phyloP scores from a whole-genome alignment of 2,888 invertebrate species.

The Calliopum simillimum region DNA sequence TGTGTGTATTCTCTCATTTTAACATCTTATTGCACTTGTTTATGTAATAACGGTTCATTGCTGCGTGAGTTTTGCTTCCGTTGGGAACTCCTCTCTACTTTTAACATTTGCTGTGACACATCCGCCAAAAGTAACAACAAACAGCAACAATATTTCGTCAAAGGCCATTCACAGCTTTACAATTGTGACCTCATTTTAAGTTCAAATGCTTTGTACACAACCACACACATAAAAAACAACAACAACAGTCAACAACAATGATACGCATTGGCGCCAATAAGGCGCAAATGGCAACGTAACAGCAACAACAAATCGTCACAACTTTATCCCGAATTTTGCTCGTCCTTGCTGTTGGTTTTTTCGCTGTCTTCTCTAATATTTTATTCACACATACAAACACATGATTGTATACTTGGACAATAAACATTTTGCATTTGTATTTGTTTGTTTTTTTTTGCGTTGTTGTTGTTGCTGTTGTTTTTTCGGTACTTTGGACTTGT shows the following conservation, averaged over 20 bases:
- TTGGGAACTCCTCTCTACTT: too few species aligned
- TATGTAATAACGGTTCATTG: too few species aligned
- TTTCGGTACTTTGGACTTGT: conserved; percentile 25
- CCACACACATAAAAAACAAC: conserved; percentile 16
- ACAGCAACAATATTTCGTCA: conserved; percentile 14
- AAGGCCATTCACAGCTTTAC: conserved; percentile 42
- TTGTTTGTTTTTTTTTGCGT: neutral
- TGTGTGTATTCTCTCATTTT: too few species aligned
- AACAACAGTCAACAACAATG: conserved; percentile 39
- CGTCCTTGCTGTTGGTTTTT: neutral
- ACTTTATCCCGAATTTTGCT: neutral
- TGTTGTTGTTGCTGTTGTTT: neutral
- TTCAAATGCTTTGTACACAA: conserved; percentile 39
- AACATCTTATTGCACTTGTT: too few species aligned
- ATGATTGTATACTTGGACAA: too few species aligned
- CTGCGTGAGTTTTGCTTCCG: too few species aligned
- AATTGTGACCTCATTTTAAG: conserved; percentile 43
- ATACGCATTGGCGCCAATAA: too few species aligned
- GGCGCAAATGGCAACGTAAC: too few species aligned
- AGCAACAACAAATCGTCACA: neutral
- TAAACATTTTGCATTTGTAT: too few species aligned
- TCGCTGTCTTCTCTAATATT: neutral
- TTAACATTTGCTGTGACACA: too few species aligned
- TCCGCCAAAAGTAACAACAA: too few species aligned
- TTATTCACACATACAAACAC: too few species aligned